Percentiles rank a stretch among this genome's conserved stretches.
phyloP scores from a whole-genome alignment of 2,888 invertebrate genomes.

The Cryptosula pallasiana region DNA sequence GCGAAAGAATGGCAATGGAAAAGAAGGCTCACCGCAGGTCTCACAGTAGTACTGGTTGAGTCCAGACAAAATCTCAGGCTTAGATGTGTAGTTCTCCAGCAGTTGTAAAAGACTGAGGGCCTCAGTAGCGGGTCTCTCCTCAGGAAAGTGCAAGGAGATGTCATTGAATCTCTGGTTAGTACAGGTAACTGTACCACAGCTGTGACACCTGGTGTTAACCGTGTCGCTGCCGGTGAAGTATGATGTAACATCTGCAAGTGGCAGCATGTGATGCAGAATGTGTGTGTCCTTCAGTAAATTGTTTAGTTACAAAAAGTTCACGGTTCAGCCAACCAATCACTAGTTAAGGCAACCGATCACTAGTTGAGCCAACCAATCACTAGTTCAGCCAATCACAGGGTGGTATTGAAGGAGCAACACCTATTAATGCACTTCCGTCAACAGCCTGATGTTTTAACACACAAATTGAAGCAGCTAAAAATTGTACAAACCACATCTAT shows the following conservation, averaged over 20 bases:
- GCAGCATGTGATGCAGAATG: too few relatives aligned
- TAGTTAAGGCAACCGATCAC: too few relatives aligned
- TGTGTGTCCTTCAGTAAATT: too few relatives aligned
- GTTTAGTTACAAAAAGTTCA: too few relatives aligned
- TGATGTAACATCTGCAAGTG: not conserved
- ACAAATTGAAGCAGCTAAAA: too few relatives aligned
- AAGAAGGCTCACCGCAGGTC: conserved; percentile 59
- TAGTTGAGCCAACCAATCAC: too few relatives aligned
- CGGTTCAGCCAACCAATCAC: too few relatives aligned
- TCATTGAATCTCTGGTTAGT: conserved; percentile 76
- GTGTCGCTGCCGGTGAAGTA: conserved; percentile 13
- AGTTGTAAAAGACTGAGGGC: conserved; percentile 26
- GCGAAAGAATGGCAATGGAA: not conserved
- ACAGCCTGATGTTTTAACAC: too few relatives aligned
- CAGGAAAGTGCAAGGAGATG: conserved; percentile 56
- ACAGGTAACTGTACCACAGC: conserved; percentile 67
- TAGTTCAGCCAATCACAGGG: too few relatives aligned
- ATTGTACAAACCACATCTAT: too few relatives aligned
- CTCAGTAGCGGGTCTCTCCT: conserved; percentile 30
- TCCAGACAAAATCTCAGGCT: conserved; percentile 70
- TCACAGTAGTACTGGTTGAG: conserved; percentile 79
- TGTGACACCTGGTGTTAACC: conserved; percentile 60
- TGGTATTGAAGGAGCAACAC: too few relatives aligned
- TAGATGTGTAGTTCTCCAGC: conserved; percentile 69
- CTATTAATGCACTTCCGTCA: too few relatives aligned